phyloP scores from a whole-genome alignment of 2,888 invertebrate species.

The Chelonus formosanus region DNA sequence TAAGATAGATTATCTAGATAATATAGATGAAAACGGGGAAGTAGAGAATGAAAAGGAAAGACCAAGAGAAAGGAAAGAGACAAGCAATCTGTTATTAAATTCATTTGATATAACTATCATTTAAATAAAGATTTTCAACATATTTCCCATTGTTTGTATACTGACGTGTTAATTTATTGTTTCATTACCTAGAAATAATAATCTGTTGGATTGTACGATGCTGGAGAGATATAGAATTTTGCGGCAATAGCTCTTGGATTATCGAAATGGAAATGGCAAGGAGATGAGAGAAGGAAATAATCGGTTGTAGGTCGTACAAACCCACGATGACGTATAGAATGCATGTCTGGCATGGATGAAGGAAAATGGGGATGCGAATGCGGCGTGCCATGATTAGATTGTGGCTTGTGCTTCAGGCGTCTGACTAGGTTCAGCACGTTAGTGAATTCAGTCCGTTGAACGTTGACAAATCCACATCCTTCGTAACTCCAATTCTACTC shows the following conservation, averaged over 20 bases:
- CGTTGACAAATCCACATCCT: conserved; percentile 62
- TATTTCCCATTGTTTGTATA: no score
- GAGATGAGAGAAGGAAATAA: conserved; percentile 8
- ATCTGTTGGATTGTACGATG: no score
- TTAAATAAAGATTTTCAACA: not conserved
- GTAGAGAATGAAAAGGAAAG: conserved; percentile 1
- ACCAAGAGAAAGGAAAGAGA: not conserved
- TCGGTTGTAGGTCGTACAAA: conserved; percentile 12
- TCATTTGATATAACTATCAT: no score
- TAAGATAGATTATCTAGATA: conserved; percentile 63
- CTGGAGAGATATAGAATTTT: no score
- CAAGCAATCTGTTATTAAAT: not conserved
- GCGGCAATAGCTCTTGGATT: no score
- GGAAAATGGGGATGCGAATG: conserved; percentile 58
- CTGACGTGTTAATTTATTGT: no score
- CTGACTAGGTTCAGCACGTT: conserved; percentile 60
- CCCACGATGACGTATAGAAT: conserved; percentile 15
- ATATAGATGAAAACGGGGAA: conserved; percentile 34
- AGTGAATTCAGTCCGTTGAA: conserved; percentile 62
- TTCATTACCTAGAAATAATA: no score
- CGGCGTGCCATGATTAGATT: conserved; percentile 61
- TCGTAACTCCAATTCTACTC: conserved; percentile 50
- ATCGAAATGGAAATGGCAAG: conserved; percentile 5
- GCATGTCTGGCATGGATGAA: conserved; percentile 21
- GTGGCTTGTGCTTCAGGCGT: conserved; percentile 60